These are phyloP conservation scores for Lamellibrachia satsuma DNA, from an alignment of 2,888 invertebrate species.

Conservation along the genomic window DNA sequence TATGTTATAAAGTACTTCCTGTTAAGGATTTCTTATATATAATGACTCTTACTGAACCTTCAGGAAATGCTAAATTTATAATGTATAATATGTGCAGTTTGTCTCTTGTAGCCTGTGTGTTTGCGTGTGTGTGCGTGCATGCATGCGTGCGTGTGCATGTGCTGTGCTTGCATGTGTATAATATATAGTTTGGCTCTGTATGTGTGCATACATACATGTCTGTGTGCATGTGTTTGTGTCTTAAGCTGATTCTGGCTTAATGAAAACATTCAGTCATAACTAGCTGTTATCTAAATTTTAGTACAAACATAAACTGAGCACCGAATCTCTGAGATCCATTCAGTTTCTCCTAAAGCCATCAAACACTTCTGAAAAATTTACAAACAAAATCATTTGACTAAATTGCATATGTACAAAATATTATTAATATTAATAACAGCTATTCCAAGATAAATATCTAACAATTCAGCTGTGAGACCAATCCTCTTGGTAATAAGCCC, in stretches of 20 bases:
- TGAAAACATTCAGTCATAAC: too few species aligned
- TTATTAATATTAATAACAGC: background rate
- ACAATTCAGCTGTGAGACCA: background rate
- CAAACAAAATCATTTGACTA: too few species aligned
- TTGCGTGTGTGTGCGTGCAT: background rate
- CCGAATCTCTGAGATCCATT: too few species aligned
- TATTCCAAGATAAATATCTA: background rate
- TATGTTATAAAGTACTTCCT: background rate
- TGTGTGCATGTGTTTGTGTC: too few species aligned
- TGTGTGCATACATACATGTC: background rate
- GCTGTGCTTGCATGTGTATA: background rate
- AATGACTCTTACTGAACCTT: background rate
- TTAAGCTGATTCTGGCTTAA: too few species aligned
- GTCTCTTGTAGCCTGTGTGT: background rate
- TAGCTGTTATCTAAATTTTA: too few species aligned
- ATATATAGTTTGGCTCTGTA: background rate
- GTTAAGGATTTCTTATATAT: background rate
- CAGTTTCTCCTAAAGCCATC: too few species aligned
- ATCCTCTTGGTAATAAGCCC: background rate
- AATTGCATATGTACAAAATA: too few species aligned
- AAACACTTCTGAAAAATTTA: too few species aligned
- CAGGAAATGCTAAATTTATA: background rate
- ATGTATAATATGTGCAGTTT: background rate
- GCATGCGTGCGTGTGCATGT: background rate
- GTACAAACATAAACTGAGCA: too few species aligned